Evolutionary conservation across 2,888 invertebrate species (phyloP).

Genomic region (Entomobrya proxima): DNA sequence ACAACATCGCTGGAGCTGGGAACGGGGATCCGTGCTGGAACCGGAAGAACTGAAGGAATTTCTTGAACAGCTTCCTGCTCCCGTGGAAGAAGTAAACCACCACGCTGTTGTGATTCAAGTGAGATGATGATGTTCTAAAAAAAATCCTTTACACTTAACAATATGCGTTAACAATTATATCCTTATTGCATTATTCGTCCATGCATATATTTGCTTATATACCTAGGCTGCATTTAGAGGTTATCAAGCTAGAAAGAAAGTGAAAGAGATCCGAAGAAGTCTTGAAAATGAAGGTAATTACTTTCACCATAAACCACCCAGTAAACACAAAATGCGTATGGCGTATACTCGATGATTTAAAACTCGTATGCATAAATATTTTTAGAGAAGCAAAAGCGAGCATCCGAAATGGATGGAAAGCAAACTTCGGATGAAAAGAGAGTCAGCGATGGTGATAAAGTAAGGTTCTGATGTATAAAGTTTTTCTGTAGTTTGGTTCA

Average conservation of each 20-base stretch:
- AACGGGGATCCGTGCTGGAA: conserved; percentile 62
- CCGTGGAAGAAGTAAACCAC: conserved; percentile 59
- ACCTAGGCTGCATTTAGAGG: conserved; percentile 62
- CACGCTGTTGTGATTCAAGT: conserved; percentile 60
- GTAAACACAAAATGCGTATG: too few relatives aligned
- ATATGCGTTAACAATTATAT: not conserved
- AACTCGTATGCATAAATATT: too few relatives aligned
- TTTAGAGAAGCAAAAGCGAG: too few relatives aligned
- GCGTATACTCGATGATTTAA: too few relatives aligned
- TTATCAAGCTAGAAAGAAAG: conserved; percentile 53
- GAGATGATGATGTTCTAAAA: not conserved
- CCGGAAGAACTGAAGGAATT: conserved; percentile 66
- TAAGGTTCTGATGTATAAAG: too few relatives aligned
- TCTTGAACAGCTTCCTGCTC: conserved; percentile 59
- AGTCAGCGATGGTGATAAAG: too few relatives aligned
- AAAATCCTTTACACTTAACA: not conserved
- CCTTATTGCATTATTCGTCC: not conserved
- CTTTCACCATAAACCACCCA: not conserved
- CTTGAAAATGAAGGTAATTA: conserved; percentile 1
- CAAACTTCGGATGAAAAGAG: too few relatives aligned
- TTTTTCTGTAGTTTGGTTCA: too few relatives aligned
- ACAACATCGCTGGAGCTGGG: conserved; percentile 52
- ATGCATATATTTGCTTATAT: not conserved
- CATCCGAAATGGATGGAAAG: too few relatives aligned
- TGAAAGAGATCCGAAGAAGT: conserved; percentile 41